Percentiles rank a stretch among this genome's conserved stretches.
Conservation (phyloP, 2,888 invertebrate genomes). For the Amiota mariae region DNA sequence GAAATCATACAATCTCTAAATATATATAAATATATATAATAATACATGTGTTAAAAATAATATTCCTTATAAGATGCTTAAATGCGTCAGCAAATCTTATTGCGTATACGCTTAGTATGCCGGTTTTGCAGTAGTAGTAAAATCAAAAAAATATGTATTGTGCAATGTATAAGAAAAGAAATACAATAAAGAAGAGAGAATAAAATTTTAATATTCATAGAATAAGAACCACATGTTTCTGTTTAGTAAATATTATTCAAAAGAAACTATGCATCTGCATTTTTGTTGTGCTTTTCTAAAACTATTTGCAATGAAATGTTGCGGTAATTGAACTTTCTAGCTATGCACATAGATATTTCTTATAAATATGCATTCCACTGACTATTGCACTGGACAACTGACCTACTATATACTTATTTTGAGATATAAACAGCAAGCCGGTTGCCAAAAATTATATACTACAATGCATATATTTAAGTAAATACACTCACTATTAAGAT, state of each 20-base stretch:
- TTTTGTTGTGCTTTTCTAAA: too few relatives aligned
- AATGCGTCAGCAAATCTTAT: not conserved
- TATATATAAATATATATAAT: too few relatives aligned
- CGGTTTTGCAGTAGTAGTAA: not conserved
- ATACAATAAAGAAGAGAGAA: not conserved
- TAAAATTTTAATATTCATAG: too few relatives aligned
- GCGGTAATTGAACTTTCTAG: conserved; percentile 23
- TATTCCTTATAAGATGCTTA: not conserved
- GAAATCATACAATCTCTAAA: conserved; percentile 5
- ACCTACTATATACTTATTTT: not conserved
- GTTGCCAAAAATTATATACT: conserved; percentile 16
- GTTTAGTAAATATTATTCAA: too few relatives aligned
- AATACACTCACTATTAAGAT: too few relatives aligned
- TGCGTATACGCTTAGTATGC: conserved; percentile 21
- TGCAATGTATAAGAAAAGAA: not conserved
- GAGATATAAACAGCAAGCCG: not conserved
- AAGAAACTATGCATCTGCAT: too few relatives aligned
- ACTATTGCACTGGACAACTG: not conserved
- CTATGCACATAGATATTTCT: not conserved
- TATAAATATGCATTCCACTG: not conserved
- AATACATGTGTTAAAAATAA: conserved; percentile 19
- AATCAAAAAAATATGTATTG: not conserved
- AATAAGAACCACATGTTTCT: too few relatives aligned
- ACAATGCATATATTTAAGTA: not conserved
- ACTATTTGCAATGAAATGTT: not conserved